Evolutionary conservation across 1,140 invertebrate genomes (phyloP), one percentile per base, ranked within the genome.

Genomic region (Zaprionus davidi): DNA sequence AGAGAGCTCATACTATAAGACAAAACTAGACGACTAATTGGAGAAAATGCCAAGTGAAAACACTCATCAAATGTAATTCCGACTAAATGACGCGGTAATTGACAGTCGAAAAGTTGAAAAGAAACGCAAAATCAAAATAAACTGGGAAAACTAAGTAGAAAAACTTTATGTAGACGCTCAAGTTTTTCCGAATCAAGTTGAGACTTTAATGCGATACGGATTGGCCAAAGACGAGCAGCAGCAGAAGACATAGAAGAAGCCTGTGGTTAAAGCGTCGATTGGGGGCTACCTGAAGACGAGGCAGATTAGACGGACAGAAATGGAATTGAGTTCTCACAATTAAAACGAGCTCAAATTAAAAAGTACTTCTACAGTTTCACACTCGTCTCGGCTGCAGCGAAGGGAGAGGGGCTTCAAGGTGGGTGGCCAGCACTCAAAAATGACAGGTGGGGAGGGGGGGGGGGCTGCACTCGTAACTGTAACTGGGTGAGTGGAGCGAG

Each of bases 281-380:
- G 22, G 5, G 38, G 17, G 41, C 31, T 31, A 41, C 12, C 41
- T 66, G 31, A 34, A 34, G 9, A 34, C 31, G 31, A 34, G 31
- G 31, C 31, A 41, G 59, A 9, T 53, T 13, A 17, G 56, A 80
- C 71, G 70, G 64, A 34, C 71, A 70, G 59, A 88, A 88, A 90
- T 88, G 83, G 85, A 85, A 88, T 90, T 82, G 82, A 90, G 85
- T 90, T 90, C 85, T 90, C 85, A 90, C 85, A 90, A 90, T 90
- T 90, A 90, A 90, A 88, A 90, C 82, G 78, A 84, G 86, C 85
- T 90, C 85, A 85, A 90, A 90, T 90, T 90, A 90, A 90, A 90
- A 90, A 85, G 85, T 82, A 90, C 85, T 90, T 90, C 80, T 82
- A 90, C 86, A 90, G 82, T 83, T 90, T 90, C 79, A 90, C 85